Conservation (phyloP, 1,140 invertebrate genomes). For the Camponotus pennsylvanicus region DNA sequence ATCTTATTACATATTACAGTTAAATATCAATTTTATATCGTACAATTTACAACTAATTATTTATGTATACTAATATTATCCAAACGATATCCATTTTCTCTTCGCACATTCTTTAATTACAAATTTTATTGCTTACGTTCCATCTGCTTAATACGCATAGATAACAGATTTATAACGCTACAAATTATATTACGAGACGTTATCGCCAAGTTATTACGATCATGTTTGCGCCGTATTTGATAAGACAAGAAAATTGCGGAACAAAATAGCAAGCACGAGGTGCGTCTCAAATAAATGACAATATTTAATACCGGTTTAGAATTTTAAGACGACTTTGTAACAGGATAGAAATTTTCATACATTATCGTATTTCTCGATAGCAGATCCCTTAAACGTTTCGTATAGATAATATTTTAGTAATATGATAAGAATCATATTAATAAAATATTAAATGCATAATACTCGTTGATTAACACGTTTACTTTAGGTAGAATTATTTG, state of each 20-base stretch:
- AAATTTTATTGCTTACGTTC: constrained; percentile 25
- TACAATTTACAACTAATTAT: not conserved
- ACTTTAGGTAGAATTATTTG: not conserved
- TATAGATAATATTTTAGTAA: not conserved
- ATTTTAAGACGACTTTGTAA: not conserved
- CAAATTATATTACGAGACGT: constrained; percentile 47
- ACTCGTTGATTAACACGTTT: not conserved
- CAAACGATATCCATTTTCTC: not conserved
- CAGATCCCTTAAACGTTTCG: not conserved
- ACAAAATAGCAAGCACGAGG: constrained; percentile 24
- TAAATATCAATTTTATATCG: not conserved
- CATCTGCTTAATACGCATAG: not conserved
- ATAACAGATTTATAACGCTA: constrained; percentile 28
- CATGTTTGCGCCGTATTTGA: not conserved
- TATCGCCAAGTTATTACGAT: constrained; percentile 39
- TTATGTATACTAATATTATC: not conserved
- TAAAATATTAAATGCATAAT: not conserved
- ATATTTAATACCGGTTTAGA: constrained; percentile 9
- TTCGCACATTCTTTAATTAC: constrained; percentile 29
- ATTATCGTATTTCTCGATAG: not conserved
- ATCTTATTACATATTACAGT: constrained; percentile 4
- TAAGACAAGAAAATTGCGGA: constrained; percentile 41
- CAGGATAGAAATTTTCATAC: not conserved
- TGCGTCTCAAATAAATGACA: not conserved
- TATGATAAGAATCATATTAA: not conserved